Base-by-base conservation (phyloP, 1,140 invertebrate genomes). In the Periplaneta americana region DNA sequence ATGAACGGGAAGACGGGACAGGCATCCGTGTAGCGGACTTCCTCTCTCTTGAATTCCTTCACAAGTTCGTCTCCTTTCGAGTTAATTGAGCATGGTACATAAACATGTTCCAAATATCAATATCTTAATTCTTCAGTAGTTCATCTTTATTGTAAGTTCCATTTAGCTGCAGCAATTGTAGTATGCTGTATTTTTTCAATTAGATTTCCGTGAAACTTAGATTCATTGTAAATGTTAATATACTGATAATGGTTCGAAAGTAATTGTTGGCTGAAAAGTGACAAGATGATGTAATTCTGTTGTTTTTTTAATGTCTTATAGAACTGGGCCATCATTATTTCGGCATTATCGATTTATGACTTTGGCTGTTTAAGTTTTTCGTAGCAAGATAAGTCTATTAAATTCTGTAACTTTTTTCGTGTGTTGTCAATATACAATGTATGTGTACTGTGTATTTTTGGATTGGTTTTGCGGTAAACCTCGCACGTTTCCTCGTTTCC, bases 1-100 rank as follows among this genome's bases (percentile, higher is more conserved):
- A 34, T 48, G 79, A 74, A 80, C 79, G 79, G 34, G 79, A 80
- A 74, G 39, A 80, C 79, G 37, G 79, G 79, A 80, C 48, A 33
- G 22, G 77, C 34, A 37, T 36, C 39, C 35, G 77, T 48, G 77
- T 48, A 48, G 77, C 77, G 34, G 77, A 66, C 48, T 66, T 66
- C 48, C 48, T 66, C 48, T 48, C 6, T 66, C 48, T 66, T 66
- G 48, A 66, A 66, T 66, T 66, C 48, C 48, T 66, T 66, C 48
- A 66, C 48, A 66, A 66, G 48, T 48, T 48, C 39, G 39, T 66
- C 48, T 66, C 48, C 48, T 66, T 66, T 66, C 22, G 48, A 28
- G 48, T 66, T 66, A 66, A 28, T 33, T 33, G 32, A 33, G 15
- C 75, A 6, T 34, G 75, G 75, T 34, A 77, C 75, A 34, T 77